Conservation (phyloP, 2,113 vertebrate genomes). For the Motacilla tschutschensis region DNA sequence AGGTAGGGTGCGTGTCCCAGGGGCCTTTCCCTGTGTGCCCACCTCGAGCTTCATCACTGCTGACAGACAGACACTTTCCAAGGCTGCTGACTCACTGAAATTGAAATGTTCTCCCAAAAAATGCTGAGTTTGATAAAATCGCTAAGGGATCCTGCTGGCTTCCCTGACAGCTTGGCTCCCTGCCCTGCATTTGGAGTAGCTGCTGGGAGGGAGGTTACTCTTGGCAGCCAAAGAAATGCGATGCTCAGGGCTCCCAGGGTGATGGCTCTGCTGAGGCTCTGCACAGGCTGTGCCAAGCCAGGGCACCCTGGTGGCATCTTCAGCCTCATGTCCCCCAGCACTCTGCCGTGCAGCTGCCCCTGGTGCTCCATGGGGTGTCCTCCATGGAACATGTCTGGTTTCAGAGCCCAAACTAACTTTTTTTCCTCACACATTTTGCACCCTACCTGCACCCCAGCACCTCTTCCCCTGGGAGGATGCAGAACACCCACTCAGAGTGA, state of each 20-base stretch:
- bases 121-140: neutral
- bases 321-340: neutral
- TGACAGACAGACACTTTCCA: accelerated
- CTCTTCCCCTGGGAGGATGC: neutral
- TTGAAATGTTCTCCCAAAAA: neutral
- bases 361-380: neutral
- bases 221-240: neutral
- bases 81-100: constrained; percentile 3
- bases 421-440: neutral
- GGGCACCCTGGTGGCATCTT: neutral
- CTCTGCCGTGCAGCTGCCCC: neutral
- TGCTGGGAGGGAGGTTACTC: neutral
- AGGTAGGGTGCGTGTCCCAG: accelerated
- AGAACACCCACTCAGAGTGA: neutral
- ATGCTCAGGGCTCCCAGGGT: neutral
- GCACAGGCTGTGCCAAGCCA: neutral
- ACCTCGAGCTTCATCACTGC: neutral
- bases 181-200: neutral
- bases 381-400: neutral
- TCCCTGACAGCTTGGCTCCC: neutral
- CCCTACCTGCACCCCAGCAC: neutral
- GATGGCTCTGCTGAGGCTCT: neutral
- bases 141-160: neutral
- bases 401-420: neutral
- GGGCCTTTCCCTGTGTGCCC: neutral